Base-by-base conservation (phyloP, 2,113 vertebrate species). In the Thinocorus orbignyianus region DNA sequence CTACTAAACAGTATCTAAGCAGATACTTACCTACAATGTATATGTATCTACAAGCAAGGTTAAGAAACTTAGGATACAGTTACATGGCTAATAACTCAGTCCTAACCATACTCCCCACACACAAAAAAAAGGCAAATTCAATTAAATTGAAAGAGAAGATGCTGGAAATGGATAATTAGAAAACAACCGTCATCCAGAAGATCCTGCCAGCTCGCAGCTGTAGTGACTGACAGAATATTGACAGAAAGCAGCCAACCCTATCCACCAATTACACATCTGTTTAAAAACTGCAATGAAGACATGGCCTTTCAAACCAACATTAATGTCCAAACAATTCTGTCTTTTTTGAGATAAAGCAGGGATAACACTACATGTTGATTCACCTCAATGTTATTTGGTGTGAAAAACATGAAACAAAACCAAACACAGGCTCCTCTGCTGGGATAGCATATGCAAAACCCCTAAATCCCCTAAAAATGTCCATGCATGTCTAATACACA, bases 211-310 rank as follows among this genome's bases (percentile, higher is more conserved):
- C 64, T 90, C 81, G 72, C 72, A 86, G 41, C 82, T 93, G 68
- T 49, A 85, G 85, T 74, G 82, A 85, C 60, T 93, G 81, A 80
- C 54, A 92, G 39, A 93, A 66, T 64, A 93, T 37, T 94, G 95
- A 96, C 69, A 94, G 88, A 95, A 97, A 91, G 81, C 95, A 96
- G 94, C 84, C 73, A 95, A 49, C 76, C 42, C 60, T 51, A 64
- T 48, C 62, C 76, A 88, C 55, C 76, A 86, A 88, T 90, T 88
- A 88, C 68, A 90, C 35, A 82, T 55, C 80, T 88, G 64, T 68
- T 96, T 79, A 68, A 92, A 92, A 88, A 52, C 60, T 37, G 30
- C 64, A 83, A 37, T 66, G 85, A 94, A 92, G 74, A 93, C 68
- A 62, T 16, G 61, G 92, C 52, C 80, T 91, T 90, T 86, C 78